phyloP scores from a whole-genome alignment of 1,140 invertebrate genomes.

The Aphis craccivora region DNA sequence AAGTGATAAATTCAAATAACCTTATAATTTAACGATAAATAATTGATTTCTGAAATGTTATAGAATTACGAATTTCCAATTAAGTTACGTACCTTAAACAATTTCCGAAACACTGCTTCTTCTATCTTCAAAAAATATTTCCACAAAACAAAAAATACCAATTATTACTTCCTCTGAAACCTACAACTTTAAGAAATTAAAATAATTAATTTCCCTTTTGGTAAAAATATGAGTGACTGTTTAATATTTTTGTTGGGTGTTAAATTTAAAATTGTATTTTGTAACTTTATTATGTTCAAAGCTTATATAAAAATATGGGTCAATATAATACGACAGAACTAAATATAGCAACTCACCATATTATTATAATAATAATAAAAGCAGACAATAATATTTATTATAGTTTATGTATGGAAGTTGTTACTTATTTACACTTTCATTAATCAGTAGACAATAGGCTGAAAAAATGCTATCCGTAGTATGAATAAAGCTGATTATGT shows the following conservation, averaged over 20 bases:
- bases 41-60: no score
- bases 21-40: no score
- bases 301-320: not conserved
- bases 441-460: not conserved
- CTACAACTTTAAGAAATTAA: not conserved
- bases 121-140: not conserved
- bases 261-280: not conserved
- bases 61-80: not conserved
- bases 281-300: not conserved
- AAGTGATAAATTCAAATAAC: no score
- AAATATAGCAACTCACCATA: not conserved
- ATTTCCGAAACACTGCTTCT: not conserved
- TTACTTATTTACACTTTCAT: constrained; percentile 9
- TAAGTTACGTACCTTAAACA: not conserved
- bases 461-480: not conserved
- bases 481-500: not conserved
- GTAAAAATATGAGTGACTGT: not conserved
- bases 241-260: not conserved
- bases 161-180: not conserved
- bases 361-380: not conserved
- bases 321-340: not conserved
- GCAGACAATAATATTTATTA: not conserved
- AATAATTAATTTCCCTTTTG: not conserved
- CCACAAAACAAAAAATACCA: not conserved
- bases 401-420: not conserved